phyloP scores from a whole-genome alignment of 92 coral and sea anemone species.

The Porites evermanni region DNA sequence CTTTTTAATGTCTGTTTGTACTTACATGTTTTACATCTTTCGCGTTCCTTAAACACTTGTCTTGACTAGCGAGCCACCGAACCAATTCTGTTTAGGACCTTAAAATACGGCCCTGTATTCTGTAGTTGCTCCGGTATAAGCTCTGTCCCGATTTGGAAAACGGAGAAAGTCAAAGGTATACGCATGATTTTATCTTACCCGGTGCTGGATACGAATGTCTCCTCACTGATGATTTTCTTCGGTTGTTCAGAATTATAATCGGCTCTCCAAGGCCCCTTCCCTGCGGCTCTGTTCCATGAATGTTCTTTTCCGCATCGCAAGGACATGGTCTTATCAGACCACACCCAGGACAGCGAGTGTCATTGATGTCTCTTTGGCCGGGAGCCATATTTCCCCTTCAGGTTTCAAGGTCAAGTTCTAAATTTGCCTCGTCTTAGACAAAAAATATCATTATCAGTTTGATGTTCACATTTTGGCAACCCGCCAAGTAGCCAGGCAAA shows the following conservation, averaged over 20 bases:
- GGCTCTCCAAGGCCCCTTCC: constrained; percentile 57
- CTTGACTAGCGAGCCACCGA: too few species aligned
- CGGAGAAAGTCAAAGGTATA: background rate
- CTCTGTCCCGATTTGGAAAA: too few species aligned
- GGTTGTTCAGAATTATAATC: constrained; percentile 61
- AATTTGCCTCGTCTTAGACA: background rate
- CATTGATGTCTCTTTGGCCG: constrained; percentile 51
- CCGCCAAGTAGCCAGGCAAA: constrained; percentile 31
- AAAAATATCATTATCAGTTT: background rate
- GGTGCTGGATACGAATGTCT: constrained; percentile 34
- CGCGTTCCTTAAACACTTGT: too few species aligned
- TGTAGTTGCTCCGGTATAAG: too few species aligned
- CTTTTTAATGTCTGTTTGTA: too few species aligned
- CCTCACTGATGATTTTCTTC: constrained; percentile 11
- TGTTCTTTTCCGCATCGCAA: constrained; percentile 67
- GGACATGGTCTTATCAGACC: constrained; percentile 85
- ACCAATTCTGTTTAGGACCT: too few species aligned
- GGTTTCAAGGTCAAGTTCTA: background rate
- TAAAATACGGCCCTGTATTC: too few species aligned
- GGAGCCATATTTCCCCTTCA: constrained; percentile 1
- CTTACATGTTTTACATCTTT: too few species aligned
- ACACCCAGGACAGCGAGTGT: constrained; percentile 75
- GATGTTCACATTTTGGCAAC: constrained; percentile 7
- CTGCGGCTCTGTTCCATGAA: constrained; percentile 41
- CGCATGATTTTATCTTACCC: constrained; percentile 28